A percentile compares a stretch with the other conserved stretches of the same genome.
Conservation (phyloP, 2,888 invertebrate genomes). For the Noctua comes region DNA sequence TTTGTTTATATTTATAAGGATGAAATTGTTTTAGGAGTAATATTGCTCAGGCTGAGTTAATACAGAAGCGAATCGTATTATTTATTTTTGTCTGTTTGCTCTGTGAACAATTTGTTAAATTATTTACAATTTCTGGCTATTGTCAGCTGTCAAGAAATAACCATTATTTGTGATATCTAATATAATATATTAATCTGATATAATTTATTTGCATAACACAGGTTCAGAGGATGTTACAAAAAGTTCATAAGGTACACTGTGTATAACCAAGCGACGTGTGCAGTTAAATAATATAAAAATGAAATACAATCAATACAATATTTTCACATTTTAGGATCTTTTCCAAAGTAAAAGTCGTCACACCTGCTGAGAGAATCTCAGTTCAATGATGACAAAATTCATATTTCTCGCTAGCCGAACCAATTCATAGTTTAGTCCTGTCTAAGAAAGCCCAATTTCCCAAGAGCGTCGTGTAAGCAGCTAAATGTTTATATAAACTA, state of each 20-base stretch:
- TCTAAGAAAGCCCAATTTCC: slow-evolving; percentile 35
- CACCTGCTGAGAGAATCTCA: background rate
- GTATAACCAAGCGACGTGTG: too few relatives aligned
- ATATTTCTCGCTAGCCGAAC: background rate
- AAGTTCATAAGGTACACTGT: too few relatives aligned
- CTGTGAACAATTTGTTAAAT: background rate
- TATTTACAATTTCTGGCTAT: too few relatives aligned
- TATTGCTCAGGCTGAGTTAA: slow-evolving; percentile 1
- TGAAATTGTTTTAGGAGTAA: background rate
- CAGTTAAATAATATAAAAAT: background rate
- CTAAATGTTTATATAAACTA: slow-evolving; percentile 47
- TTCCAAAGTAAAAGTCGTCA: background rate
- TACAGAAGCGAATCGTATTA: background rate
- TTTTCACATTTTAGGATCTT: background rate
- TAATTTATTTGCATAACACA: too few relatives aligned
- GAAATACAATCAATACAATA: background rate
- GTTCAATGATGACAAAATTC: background rate
- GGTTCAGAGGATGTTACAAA: too few relatives aligned
- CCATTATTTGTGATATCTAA: background rate
- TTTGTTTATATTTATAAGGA: slow-evolving; percentile 32
- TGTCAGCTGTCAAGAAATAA: too few relatives aligned
- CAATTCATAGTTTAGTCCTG: slow-evolving; percentile 10
- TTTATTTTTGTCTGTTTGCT: background rate
- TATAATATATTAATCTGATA: too few relatives aligned
- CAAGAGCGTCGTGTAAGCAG: slow-evolving; percentile 42